Evolutionary conservation across 2,113 vertebrate species (phyloP).

Genomic region (Dinomys branickii): DNA sequence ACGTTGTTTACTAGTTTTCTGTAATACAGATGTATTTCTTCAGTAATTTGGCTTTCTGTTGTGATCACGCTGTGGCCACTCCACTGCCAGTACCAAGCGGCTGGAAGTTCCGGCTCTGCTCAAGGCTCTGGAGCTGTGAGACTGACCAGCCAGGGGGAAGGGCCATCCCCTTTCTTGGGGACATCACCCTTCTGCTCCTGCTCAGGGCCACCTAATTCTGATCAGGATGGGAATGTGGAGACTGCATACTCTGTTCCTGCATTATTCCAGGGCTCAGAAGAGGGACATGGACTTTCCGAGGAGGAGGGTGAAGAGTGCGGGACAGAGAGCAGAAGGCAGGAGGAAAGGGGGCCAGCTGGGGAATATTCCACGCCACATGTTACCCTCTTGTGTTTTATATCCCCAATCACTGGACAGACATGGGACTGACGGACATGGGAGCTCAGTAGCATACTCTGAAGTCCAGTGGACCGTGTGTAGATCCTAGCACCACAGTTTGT

Average conservation of each 20-base stretch:
- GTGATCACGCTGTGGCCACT: neutral
- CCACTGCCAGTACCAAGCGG: neutral
- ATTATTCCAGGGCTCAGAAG: neutral
- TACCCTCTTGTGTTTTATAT: neutral
- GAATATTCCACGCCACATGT: neutral
- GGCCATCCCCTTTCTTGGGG: neutral
- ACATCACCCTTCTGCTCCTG: neutral
- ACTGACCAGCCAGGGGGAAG: neutral
- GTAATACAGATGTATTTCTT: neutral
- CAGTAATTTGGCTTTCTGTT: neutral
- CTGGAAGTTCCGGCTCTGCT: rapidly evolving
- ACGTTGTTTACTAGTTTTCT: neutral
- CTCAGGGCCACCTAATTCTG: neutral
- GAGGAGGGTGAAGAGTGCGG: neutral
- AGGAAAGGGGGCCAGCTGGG: neutral
- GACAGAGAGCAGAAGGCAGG: neutral
- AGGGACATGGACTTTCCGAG: neutral
- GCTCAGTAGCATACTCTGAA: neutral
- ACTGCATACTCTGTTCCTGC: neutral
- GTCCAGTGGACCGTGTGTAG: neutral
- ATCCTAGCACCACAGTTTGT: neutral
- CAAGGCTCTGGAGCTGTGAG: neutral
- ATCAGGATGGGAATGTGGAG: neutral
- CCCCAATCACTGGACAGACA: neutral
- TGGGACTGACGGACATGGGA: neutral